Conservation (phyloP, 2,888 invertebrate genomes). For the Cryptocheilus praepositus region DNA sequence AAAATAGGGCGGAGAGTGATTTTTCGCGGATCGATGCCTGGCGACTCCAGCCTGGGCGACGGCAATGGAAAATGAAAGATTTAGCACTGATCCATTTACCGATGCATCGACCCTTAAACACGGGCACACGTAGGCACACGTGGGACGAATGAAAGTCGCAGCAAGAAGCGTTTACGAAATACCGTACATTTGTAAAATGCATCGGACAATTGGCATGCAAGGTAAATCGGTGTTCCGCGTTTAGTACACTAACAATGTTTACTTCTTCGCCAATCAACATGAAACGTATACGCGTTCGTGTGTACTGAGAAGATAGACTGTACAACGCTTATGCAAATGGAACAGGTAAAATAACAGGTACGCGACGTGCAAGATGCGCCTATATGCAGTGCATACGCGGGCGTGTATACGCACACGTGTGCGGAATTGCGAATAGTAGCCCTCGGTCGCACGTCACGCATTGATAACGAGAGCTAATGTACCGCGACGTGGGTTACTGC, state of each 20-base stretch:
- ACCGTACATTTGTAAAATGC: too few species aligned
- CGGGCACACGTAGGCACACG: too few species aligned
- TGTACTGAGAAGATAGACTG: conserved; percentile 18
- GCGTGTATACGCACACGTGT: not conserved
- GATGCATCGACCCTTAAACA: conserved; percentile 36
- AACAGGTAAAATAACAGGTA: conserved; percentile 18
- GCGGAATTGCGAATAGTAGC: not conserved
- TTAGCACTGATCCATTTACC: conserved; percentile 57
- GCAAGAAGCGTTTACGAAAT: too few species aligned
- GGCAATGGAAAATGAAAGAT: conserved; percentile 54
- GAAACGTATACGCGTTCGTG: not conserved
- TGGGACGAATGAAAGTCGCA: too few species aligned
- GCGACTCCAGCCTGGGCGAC: conserved; percentile 26
- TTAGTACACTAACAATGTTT: too few species aligned
- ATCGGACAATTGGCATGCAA: too few species aligned
- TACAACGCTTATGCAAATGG: conserved; percentile 20
- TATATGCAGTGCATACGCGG: too few species aligned
- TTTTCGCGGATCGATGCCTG: conserved; percentile 48
- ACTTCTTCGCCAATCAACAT: not conserved
- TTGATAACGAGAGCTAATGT: conserved; percentile 54
- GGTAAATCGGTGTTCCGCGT: too few species aligned
- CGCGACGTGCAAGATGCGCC: conserved; percentile 7
- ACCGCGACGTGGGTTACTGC: conserved; percentile 39
- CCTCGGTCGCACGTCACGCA: conserved; percentile 47
- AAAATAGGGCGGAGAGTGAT: conserved; percentile 52